These are phyloP conservation scores for Muschampia plurimacula DNA, from an alignment of 2,888 invertebrate genomes.

Conservation along the genomic window DNA sequence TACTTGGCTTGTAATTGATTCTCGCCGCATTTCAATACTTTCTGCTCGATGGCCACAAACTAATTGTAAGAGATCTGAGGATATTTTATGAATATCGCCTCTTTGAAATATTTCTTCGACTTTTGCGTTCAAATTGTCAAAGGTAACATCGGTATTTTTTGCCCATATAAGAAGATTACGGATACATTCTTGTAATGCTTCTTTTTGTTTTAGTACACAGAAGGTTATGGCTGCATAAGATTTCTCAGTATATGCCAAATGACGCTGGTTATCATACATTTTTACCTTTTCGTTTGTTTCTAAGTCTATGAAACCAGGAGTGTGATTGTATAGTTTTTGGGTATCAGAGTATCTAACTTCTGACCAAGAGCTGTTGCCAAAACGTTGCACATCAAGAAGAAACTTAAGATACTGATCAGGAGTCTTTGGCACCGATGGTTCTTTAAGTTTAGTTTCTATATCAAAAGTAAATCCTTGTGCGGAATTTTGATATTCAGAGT, in stretches of 20 bases:
- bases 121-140: not conserved
- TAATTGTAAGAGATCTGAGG: not conserved
- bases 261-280: conserved; percentile 41
- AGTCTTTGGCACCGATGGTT: conserved; percentile 3
- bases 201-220: conserved; percentile 45
- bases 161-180: conserved; percentile 1
- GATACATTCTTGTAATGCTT: conserved; percentile 11
- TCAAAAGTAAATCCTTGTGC: not conserved
- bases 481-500: not conserved
- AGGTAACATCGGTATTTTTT: not conserved
- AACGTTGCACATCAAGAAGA: conserved; percentile 17
- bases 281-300: conserved; percentile 44
- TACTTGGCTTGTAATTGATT: no score
- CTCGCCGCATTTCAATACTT: no score
- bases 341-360: conserved; percentile 42
- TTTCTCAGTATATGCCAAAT: conserved; percentile 44
- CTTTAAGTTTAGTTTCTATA: conserved; percentile 17
- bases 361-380: conserved; percentile 35
- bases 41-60: not conserved
- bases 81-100: not conserved
- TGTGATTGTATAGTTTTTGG: conserved; percentile 39
- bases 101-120: not conserved
- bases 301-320: conserved; percentile 41
- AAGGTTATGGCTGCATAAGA: conserved; percentile 45
- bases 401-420: conserved; percentile 5